Conservation (phyloP, 37 sponge, comb jelly and placozoan species). For the Chondrilla cf. caribensis region DNA sequence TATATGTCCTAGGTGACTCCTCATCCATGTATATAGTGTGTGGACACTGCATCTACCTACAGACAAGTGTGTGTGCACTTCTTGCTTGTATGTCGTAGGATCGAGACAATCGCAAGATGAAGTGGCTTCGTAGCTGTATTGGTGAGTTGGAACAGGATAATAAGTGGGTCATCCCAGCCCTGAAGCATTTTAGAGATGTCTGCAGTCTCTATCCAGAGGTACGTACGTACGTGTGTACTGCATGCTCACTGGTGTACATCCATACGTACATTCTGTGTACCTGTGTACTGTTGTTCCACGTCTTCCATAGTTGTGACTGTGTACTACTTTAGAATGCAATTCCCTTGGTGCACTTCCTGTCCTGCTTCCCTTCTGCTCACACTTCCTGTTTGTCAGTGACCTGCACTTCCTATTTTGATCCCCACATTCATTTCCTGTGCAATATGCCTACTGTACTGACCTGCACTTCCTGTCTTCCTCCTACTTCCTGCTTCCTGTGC, state of each 20-base stretch:
- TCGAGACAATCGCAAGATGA: conserved; percentile 77
- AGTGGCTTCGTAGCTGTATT: conserved; percentile 78
- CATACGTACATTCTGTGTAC: not conserved
- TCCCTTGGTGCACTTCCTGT: no score
- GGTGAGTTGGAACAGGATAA: conserved; percentile 63
- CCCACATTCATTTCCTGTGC: not conserved
- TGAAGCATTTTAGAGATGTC: conserved; percentile 87
- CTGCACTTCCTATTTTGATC: not conserved
- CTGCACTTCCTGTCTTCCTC: not conserved
- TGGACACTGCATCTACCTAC: not conserved
- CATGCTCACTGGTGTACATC: not conserved
- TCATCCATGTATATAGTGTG: no score
- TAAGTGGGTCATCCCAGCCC: conserved; percentile 88
- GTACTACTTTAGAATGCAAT: no score
- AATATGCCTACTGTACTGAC: not conserved
- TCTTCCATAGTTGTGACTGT: not conserved
- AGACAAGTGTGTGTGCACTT: not conserved
- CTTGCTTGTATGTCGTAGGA: conserved; percentile 46
- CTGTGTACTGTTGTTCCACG: not conserved
- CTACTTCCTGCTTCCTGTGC: not conserved
- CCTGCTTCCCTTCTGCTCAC: not conserved
- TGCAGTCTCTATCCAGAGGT: conserved; percentile 84
- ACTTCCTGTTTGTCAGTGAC: not conserved
- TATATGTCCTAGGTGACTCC: no score
- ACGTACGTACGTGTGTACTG: conserved; percentile 9